These are phyloP conservation scores for Cynaeus angustus DNA, from an alignment of 2,888 invertebrate genomes.

Conservation along the genomic window DNA sequence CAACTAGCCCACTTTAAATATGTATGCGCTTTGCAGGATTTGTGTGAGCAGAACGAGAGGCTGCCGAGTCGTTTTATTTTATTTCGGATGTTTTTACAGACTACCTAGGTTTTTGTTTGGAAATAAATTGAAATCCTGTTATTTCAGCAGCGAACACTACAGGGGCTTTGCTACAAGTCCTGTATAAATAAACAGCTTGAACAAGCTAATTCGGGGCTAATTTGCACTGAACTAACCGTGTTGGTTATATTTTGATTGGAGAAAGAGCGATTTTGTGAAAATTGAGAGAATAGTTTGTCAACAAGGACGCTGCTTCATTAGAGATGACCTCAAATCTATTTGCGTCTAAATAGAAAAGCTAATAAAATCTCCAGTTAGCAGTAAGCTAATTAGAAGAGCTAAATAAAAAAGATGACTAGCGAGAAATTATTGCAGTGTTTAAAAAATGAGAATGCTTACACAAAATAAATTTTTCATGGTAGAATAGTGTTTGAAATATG, in stretches of 20 bases:
- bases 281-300: conserved; percentile 1
- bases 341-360: no score
- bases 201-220: conserved; percentile 56
- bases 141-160: conserved; percentile 54
- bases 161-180: conserved; percentile 51
- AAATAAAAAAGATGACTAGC: no score
- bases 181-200: conserved; percentile 56
- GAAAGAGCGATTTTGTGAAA: neutral
- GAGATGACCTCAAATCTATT: neutral
- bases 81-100: conserved; percentile 37
- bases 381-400: no score
- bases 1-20: conserved; percentile 46
- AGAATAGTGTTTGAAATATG: no score
- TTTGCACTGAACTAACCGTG: conserved; percentile 47
- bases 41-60: conserved; percentile 33
- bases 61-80: conserved; percentile 33
- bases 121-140: conserved; percentile 57
- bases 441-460: no score
- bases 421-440: no score
- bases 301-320: neutral
- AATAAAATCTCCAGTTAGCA: neutral
- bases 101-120: conserved; percentile 42
- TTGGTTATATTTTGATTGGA: conserved; percentile 25
- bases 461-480: no score
- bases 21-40: conserved; percentile 44